Evolutionary conservation across 1,140 invertebrate species (phyloP), one percentile per base, ranked within the genome.

Genomic region (Eriosoma lanigerum): DNA sequence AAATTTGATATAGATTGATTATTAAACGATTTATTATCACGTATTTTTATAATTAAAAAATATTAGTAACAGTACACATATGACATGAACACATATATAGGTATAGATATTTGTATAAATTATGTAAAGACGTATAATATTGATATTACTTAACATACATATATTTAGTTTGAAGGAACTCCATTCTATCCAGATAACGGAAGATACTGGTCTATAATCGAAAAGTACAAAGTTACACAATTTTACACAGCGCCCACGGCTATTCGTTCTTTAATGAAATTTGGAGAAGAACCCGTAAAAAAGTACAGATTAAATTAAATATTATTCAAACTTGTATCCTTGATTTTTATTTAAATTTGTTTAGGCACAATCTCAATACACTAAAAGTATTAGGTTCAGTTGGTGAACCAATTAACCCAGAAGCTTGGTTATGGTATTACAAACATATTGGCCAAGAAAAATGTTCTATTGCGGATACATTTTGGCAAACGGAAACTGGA

Each of bases 191-290:
- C 95, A 0, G 88, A 89, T n/a, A 94, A 94, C 84, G 92, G 95
- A 84, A 90, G 97, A 72, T 97, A 94, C 85, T 99, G 98, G 98
- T 87, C 90, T 13, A 88, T 99, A 4, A 89, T 98, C 73, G 92
- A 97, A 83, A 98, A 98, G 84, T 98, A 98, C 85, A 93, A 94
- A 86, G 96, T 98, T 4, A 93, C 89, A 56, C 96, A 97, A 86
- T 98, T 99, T 86, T 99, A 99, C 86, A 99, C 98, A 0, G 97
- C 98, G 1, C 98, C 98, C 0, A 99, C 98, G 9, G 98, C 97
- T 10, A 96, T 99, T 60, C 89, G 98, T 81, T 92, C 97, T 3
- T 89, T 99, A 0, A 99, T 98, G 94, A 98, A 98, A 85, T 94
- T 92, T 83, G 94, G 93, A 0, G 92, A 96, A 82, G 90, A 89